These are phyloP conservation scores for Eulacestoma nigropectus DNA, from an alignment of 2,113 vertebrate species.

Conservation along the genomic window DNA sequence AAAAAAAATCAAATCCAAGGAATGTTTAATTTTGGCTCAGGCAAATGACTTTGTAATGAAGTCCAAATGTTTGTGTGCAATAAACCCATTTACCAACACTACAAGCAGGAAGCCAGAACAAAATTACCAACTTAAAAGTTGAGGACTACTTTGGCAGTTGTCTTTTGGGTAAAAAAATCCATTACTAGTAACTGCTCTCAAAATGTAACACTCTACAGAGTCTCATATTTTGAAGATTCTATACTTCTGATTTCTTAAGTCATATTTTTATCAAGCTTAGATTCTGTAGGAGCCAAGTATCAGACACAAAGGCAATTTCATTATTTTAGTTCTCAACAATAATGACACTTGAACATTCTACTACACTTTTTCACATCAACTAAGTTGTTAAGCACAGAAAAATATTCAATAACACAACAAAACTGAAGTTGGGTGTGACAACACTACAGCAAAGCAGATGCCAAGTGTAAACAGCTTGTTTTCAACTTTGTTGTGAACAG, in stretches of 20 bases:
- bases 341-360: background rate
- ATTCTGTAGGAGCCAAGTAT: background rate
- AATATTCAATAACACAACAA: background rate
- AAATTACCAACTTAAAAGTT: slow-evolving; percentile 12
- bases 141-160: background rate
- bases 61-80: background rate
- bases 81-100: background rate
- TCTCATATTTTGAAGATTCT: background rate
- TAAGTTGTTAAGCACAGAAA: background rate
- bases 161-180: background rate
- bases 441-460: background rate
- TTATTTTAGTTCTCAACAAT: background rate
- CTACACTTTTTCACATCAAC: background rate
- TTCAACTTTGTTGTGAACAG: background rate
- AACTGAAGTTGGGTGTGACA: background rate
- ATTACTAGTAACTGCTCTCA: background rate
- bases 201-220: background rate
- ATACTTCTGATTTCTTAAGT: background rate
- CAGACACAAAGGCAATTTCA: background rate
- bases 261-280: background rate
- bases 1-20: background rate
- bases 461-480: background rate
- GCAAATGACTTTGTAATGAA: slow-evolving; percentile 1
- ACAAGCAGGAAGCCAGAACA: slow-evolving; percentile 1
- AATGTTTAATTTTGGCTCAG: background rate